Evolutionary conservation across 2,888 invertebrate species (phyloP), one percentile per base, ranked within the genome.

Genomic region (Cephus nigrinus): DNA sequence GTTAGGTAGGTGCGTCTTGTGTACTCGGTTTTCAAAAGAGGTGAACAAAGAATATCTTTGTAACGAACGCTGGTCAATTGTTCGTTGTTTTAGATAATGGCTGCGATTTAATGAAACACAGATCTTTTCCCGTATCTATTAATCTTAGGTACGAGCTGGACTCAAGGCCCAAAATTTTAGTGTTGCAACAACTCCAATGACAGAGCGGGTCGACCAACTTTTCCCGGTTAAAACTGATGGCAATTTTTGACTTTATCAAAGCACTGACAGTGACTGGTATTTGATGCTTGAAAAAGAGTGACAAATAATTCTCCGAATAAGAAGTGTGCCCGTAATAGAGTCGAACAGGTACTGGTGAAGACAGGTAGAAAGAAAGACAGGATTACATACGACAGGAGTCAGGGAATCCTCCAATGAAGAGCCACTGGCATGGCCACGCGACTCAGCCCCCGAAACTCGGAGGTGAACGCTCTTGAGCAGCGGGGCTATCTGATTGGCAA

Each of bases 391-490:
- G n/a, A 74, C 40, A 74, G 73, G 30, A 76, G 40, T 35, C 32
- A 73, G 31, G 76, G 78, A 68, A 75, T 75, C 74, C 79, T 82
- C 86, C 86, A 85, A 90, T 90, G 88, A 90, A 85, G 86, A 85
- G 85, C 79, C 81, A 81, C 80, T 88, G 88, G 88, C 85, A 95
- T 95, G 95, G 95, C 95, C 93, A 93, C 94, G 93, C 94, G 94
- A 92, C 93, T 95, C 92, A 94, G 94, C 93, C 94, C 96, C 92
- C 94, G 95, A 92, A 95, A 94, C 93, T 97, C 97, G 88, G 97
- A 97, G 93, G 95, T 96, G 85, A 95, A 95, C 91, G 96, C 97
- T 90, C 94, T 97, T 92, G 96, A 96, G 91, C 95, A 96, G 92
- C 94, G 96, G 90, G 97, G 97, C 88, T 97, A 97, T 92, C 92